Conservation (phyloP, 2,113 vertebrate genomes). For the Reinhardtius hippoglossoides region DNA sequence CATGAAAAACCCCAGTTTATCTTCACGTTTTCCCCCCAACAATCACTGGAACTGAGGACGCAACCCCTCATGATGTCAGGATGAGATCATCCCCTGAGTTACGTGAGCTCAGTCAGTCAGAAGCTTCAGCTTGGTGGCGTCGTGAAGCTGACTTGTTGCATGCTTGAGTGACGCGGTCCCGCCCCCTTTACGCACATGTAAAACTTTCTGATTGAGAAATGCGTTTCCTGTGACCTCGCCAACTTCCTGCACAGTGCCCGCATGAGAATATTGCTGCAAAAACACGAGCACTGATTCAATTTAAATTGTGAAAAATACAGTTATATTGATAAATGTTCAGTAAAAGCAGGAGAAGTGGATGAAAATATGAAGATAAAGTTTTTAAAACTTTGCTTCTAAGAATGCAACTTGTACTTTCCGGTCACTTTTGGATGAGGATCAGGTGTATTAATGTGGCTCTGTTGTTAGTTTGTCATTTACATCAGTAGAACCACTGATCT, state of each 20-base stretch:
- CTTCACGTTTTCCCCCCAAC: neutral
- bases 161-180: slow-evolving; percentile 10
- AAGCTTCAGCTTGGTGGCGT: neutral
- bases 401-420: no score
- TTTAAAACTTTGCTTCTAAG: no score
- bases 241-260: slow-evolving; percentile 54
- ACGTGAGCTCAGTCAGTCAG: neutral
- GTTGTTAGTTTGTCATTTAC: neutral
- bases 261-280: slow-evolving; percentile 2
- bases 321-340: neutral
- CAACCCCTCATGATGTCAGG: neutral
- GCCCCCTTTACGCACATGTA: slow-evolving; percentile 52
- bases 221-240: slow-evolving; percentile 64
- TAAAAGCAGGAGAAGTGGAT: neutral
- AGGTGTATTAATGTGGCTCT: no score
- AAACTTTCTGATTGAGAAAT: slow-evolving; percentile 79
- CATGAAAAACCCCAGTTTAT: slow-evolving; percentile 20
- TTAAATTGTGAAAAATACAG: neutral
- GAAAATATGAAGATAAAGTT: no score
- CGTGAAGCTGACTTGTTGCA: slow-evolving; percentile 15
- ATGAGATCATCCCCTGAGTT: slow-evolving; percentile 24
- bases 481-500: neutral
- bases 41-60: neutral
- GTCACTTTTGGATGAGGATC: no score
- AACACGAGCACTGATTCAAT: neutral